Conservation (phyloP, 2,888 invertebrate species). For the Trilocha varians region DNA sequence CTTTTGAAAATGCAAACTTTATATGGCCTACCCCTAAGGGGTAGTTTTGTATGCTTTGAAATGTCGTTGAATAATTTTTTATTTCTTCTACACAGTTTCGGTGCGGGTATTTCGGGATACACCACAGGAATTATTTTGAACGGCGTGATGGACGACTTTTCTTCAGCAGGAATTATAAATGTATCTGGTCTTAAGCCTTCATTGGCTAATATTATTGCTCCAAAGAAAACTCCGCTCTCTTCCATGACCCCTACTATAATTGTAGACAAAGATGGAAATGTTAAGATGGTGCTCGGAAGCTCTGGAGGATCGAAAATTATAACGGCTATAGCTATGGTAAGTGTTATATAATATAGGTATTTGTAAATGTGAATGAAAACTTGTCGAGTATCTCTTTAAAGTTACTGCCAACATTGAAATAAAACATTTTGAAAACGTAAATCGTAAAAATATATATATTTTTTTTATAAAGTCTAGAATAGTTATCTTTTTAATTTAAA, state of each 20-base stretch:
- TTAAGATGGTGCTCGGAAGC: slow-evolving; percentile 83
- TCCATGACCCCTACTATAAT: slow-evolving; percentile 90
- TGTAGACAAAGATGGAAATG: slow-evolving; percentile 76
- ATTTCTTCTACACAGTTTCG: slow-evolving; percentile 88
- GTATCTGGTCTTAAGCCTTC: slow-evolving; percentile 83
- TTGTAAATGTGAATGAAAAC: too few relatives aligned
- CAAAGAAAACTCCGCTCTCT: slow-evolving; percentile 87
- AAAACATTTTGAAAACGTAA: too few relatives aligned
- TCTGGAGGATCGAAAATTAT: slow-evolving; percentile 90
- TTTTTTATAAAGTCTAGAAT: too few relatives aligned
- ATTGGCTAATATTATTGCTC: slow-evolving; percentile 83
- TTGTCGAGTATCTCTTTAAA: too few relatives aligned
- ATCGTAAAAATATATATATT: too few relatives aligned
- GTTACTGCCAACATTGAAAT: too few relatives aligned
- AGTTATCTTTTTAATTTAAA: too few relatives aligned
- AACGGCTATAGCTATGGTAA: slow-evolving; percentile 78
- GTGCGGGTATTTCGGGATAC: slow-evolving; percentile 83
- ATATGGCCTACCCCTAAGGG: too few relatives aligned
- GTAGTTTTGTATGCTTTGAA: too few relatives aligned
- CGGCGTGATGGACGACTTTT: slow-evolving; percentile 97
- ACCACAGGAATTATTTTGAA: slow-evolving; percentile 94
- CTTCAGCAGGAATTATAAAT: slow-evolving; percentile 80
- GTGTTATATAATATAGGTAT: too few relatives aligned
- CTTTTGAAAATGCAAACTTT: too few relatives aligned
- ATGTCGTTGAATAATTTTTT: too few relatives aligned